Base-by-base conservation (phyloP, 1,140 invertebrate genomes). In the Drosophila mauritiana region DNA sequence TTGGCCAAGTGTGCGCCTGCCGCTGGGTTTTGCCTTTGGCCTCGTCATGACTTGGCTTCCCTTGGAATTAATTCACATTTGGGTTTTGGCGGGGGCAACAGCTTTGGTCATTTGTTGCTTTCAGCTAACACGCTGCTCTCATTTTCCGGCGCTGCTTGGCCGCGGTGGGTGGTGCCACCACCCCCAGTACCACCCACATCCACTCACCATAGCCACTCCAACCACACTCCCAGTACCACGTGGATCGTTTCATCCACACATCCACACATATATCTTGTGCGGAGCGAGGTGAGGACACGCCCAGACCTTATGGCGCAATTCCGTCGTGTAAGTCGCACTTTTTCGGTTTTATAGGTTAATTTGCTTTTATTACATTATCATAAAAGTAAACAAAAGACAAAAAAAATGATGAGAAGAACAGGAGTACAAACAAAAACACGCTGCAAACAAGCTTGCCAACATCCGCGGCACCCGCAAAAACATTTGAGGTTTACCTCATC, bases 321-420 rank as follows among this genome's bases (percentile, higher is more conserved):
- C 73, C 84, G 63, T 80, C 80, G 76, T 82, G 88, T 90, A 67
- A 82, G 79, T 90, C 79, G 69, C 88, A 90, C 79, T 77, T 90
- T 90, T 83, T 69, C 51, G 53, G 72, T 90, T 90, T 90, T 91
- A 90, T 90, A 83, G 88, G 88, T 91, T 90, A 90, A 90, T 90
- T 91, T 78, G 70, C 79, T 90, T 90, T 90, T 90, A 91, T 91
- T 82, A 90, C 88, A 83, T 88, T 83, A 90, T 88, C 86, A 86
- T 90, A 90, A 90, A 90, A 86, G 82, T 68, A 68, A 78, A 72
- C 67, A 37, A 70, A 52, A 65, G 68, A 62, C 22, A 73, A 57
- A 56, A 52, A 42, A 56, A 54, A 58, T 0, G 0, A 37, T 5
- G 3, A 37, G 4, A 37, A 52, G 54, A 67, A 12, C 12, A 39